Evolutionary conservation across 2,797 vertebrate genomes (phyloP), one percentile per base, ranked within the genome.

Genomic region (Acrocephalus scirpaceus): DNA sequence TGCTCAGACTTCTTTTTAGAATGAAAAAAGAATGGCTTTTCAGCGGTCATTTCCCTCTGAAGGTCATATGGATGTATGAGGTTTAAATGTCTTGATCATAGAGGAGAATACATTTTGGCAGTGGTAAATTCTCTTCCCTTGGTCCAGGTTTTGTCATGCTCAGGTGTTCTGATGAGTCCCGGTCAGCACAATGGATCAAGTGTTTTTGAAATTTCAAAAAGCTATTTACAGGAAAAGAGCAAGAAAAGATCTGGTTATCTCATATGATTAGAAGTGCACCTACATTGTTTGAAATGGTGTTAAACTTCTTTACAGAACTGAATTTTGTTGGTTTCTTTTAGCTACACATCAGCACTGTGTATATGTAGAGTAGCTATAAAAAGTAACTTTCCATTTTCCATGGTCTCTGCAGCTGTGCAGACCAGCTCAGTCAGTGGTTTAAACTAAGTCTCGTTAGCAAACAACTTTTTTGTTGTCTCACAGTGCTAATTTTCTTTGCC

Each of bases 331-430:
- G 11, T 5, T 12, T 62, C 32, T 65, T 56, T 56, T 48, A 73
- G 5, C n/a, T 56, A 5, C 9, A 9, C 0, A 0, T 48, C n/a
- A 60, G 11, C 73, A 30, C 26, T 40, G 17, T 2, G 4, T 66
- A 4, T 45, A 9, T 9, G 19, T 10, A n/a, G 15, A 19, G 5
- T 40, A 66, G 29, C 32, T 27, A 51, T 62, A 51, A 51, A 58
- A 74, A 66, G 29, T 34, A 79, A 20, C 36, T 11, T 53, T 45
- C 13, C 21, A 73, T n/a, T 60, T 57, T 38, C 26, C 10, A 3
- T 38, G 32, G 10, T 66, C 27, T 56, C 13, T 67, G 67, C 56
- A 73, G 40, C n/a, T 76, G 25, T 54, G 38, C 56, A 45, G 48
- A 65, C 12, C 32, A 19, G 29, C 27, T 81, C 3, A 1, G 45